These are phyloP conservation scores for Rousettus leschenaultii DNA, from an alignment of 2,113 vertebrate species.

Conservation along the genomic window DNA sequence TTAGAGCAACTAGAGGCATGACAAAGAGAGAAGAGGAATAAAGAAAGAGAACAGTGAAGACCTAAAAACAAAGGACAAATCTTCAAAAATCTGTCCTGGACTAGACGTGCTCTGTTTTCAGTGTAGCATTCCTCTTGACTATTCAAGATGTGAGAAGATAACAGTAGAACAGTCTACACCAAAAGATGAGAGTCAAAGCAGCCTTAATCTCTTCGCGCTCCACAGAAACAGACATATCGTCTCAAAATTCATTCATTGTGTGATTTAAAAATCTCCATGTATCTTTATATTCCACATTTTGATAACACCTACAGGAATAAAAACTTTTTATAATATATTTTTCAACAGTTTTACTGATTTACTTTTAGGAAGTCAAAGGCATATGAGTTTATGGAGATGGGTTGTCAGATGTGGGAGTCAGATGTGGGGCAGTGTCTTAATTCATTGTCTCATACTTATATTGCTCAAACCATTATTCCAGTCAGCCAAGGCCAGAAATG, in stretches of 20 bases:
- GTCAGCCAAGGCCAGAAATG: conserved; percentile 33
- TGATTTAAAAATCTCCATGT: neutral
- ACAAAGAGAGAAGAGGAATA: neutral
- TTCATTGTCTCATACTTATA: neutral
- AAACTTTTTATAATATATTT: neutral
- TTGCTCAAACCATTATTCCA: conserved; percentile 41
- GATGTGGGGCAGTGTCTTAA: conserved; percentile 22
- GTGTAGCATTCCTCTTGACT: neutral
- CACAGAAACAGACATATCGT: neutral
- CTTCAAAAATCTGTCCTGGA: neutral
- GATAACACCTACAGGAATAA: neutral
- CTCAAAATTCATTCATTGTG: neutral
- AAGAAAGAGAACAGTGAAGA: neutral
- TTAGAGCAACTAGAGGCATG: neutral
- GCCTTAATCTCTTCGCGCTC: neutral
- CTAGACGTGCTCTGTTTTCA: neutral
- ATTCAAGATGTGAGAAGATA: neutral
- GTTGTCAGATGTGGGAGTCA: neutral
- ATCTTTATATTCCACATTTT: neutral
- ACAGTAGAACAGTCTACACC: neutral
- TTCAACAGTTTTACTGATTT: neutral
- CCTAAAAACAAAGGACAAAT: neutral
- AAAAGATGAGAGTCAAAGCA: neutral
- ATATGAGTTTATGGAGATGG: neutral
- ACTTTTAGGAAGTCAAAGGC: neutral